A percentile compares a stretch with the other conserved stretches of the same genome.
Evolutionary conservation across 2,113 vertebrate genomes (phyloP).

Genomic region (Gambusia holbrooki): DNA sequence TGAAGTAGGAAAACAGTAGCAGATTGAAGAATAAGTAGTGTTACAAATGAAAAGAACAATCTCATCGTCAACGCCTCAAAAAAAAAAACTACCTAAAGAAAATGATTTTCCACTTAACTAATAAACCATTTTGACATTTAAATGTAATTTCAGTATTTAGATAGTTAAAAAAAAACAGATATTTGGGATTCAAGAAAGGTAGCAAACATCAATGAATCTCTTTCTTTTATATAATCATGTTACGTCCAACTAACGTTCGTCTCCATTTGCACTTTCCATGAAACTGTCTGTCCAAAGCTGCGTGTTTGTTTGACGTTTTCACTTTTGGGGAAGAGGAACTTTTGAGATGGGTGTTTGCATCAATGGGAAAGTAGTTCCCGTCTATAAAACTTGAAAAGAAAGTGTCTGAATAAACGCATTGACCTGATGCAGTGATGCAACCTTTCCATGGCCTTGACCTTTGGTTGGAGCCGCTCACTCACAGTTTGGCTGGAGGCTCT

Average conservation of each 20-base stretch:
- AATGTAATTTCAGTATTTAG: slow-evolving; percentile 3
- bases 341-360: slow-evolving; percentile 15
- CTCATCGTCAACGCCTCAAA: slow-evolving; percentile 15
- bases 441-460: slow-evolving; percentile 72
- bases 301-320: slow-evolving; percentile 20
- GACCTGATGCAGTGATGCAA: slow-evolving; percentile 50
- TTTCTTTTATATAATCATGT: slow-evolving; percentile 31
- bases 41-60: slow-evolving; percentile 26
- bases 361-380: slow-evolving; percentile 7
- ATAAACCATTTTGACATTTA: slow-evolving; percentile 12
- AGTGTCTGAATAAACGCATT: slow-evolving; percentile 6
- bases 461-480: slow-evolving; percentile 32
- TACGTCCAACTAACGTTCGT: slow-evolving; percentile 35
- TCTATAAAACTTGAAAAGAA: slow-evolving; percentile 53
- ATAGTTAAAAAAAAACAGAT: background rate
- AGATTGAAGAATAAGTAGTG: slow-evolving; percentile 30
- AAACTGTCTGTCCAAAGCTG: slow-evolving; percentile 35
- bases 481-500: slow-evolving; percentile 8
- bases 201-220: slow-evolving; percentile 8
- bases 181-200: slow-evolving; percentile 13
- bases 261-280: slow-evolving; percentile 41
- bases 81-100: slow-evolving; percentile 8
- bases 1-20: slow-evolving; percentile 70
- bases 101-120: slow-evolving; percentile 14
- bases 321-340: slow-evolving; percentile 10